Conservation (phyloP, 53 echinoderm and acorn worm genomes). For the Glandiceps talaboti region DNA sequence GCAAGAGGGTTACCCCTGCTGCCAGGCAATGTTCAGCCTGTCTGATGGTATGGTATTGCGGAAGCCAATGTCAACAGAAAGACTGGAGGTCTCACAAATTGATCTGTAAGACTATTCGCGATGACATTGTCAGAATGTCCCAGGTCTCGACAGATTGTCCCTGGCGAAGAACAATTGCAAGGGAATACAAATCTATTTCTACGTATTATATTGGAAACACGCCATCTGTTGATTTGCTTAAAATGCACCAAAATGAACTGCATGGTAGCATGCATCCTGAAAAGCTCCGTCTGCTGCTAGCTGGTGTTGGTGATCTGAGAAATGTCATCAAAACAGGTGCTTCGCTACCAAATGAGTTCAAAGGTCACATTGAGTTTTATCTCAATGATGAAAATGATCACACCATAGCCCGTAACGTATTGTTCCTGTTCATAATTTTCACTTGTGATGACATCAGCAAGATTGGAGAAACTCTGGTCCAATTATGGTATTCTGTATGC, state of each 20-base stretch:
- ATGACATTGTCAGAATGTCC: too few species aligned
- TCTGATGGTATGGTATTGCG: conserved; percentile 26
- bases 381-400: conserved; percentile 22
- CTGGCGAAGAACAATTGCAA: too few species aligned
- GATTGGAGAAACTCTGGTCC: not conserved
- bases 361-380: conserved; percentile 6
- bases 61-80: conserved; percentile 6
- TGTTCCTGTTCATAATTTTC: conserved; percentile 24
- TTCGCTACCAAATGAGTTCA: conserved; percentile 15
- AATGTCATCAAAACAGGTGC: conserved; percentile 17
- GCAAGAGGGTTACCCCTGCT: not conserved
- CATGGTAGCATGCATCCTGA: not conserved
- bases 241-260: conserved; percentile 17
- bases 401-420: conserved; percentile 22
- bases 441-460: not conserved
- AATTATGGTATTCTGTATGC: not conserved
- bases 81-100: conserved; percentile 10
- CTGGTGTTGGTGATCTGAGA: conserved; percentile 16
- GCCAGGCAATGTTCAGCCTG: conserved; percentile 21
- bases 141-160: too few species aligned
- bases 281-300: conserved; percentile 6
- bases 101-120: too few species aligned
- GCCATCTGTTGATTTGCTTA: conserved; percentile 12
- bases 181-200: too few species aligned
- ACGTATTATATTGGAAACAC: conserved; percentile 6